Conservation (phyloP, 35 echinoderm and acorn worm genomes). For the Apostichopus californicus region DNA sequence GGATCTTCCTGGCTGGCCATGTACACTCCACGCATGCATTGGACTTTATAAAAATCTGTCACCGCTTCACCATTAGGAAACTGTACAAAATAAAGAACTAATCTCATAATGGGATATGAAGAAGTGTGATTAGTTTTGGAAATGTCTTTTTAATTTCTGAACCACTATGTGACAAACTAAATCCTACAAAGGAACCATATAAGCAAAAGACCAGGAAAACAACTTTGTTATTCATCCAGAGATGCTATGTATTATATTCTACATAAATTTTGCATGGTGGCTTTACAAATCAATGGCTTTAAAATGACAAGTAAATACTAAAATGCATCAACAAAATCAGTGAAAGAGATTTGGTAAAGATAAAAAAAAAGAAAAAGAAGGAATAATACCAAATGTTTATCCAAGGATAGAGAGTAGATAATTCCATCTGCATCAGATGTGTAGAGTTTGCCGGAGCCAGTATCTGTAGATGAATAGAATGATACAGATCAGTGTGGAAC, state of each 20-base stretch:
- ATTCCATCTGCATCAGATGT: constrained; percentile 97
- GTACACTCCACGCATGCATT: constrained; percentile 91
- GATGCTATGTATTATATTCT: no score
- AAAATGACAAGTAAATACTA: no score
- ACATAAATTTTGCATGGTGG: no score
- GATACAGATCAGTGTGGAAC: no score
- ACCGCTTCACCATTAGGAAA: constrained; percentile 79
- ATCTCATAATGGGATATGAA: no score
- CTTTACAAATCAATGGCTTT: no score
- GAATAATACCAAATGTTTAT: constrained; percentile 81
- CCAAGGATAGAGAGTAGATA: constrained; percentile 80
- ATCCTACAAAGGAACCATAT: no score
- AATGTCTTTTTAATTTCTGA: no score
- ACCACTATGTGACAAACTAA: no score
- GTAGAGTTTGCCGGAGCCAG: constrained; percentile 84
- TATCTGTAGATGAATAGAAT: constrained; percentile 59
- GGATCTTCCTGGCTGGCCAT: constrained; percentile 77
- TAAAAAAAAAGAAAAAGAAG: background rate
- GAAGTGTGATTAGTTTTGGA: no score
- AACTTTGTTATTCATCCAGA: no score
- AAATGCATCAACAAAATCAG: background rate
- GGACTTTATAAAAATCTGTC: constrained; percentile 90
- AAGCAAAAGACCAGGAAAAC: no score
- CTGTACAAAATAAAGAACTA: constrained; percentile 48
- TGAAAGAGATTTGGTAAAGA: background rate